Conservation (phyloP, 2,113 vertebrate genomes). For the Cacatua alba region DNA sequence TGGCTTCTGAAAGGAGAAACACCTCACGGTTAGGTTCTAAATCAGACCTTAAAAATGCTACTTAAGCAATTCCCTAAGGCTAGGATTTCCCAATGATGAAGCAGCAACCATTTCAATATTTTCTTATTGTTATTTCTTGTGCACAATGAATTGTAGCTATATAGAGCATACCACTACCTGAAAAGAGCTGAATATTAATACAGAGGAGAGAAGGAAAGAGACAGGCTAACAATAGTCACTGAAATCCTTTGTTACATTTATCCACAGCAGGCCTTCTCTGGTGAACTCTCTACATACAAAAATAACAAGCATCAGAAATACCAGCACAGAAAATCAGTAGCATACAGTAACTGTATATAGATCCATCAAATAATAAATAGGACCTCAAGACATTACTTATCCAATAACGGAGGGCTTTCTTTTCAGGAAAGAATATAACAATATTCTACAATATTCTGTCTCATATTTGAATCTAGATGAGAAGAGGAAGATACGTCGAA, state of each 20-base stretch:
- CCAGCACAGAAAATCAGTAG: not conserved
- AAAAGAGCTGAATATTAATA: not conserved
- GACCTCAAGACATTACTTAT: not conserved
- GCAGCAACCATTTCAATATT: not conserved
- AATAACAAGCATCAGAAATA: not conserved
- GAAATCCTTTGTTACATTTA: not conserved
- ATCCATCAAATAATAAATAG: not conserved
- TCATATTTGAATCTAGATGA: not conserved
- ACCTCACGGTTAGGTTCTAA: not conserved
- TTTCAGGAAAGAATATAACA: not conserved
- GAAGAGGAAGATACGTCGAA: not conserved
- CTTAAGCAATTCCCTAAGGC: not conserved
- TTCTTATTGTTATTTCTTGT: not conserved
- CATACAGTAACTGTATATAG: not conserved
- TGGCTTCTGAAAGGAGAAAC: not conserved
- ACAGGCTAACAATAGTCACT: not conserved
- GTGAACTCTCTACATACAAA: not conserved
- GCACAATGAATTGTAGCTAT: not conserved
- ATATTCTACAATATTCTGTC: not conserved
- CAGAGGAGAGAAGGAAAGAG: not conserved
- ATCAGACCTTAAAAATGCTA: not conserved
- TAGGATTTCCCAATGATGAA: not conserved
- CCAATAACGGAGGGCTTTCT: not conserved
- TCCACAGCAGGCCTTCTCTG: not conserved
- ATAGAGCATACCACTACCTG: accelerated